Conservation (phyloP, 92 coral and sea anemone species). For the Meandrina meandrites region DNA sequence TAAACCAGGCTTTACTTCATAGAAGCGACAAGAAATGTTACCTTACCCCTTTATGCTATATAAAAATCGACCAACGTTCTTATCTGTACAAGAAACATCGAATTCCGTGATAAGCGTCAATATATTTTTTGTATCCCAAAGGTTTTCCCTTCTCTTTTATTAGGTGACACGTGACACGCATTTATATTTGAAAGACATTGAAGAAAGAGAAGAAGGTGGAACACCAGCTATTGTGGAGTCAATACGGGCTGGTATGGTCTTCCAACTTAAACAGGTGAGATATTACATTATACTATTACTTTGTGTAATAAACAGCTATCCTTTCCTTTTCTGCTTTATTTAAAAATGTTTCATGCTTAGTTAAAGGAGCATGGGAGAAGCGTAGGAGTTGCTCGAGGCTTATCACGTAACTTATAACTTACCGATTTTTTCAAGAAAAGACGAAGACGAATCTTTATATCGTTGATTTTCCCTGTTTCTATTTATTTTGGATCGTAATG, state of each 20-base stretch:
- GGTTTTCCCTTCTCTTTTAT: neutral
- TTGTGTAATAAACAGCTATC: too few relatives aligned
- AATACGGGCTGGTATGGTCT: slow-evolving; percentile 85
- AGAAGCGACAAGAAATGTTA: too few relatives aligned
- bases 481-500: neutral
- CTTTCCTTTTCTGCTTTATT: too few relatives aligned
- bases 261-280: slow-evolving; percentile 77
- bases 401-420: too few relatives aligned
- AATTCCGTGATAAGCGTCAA: neutral
- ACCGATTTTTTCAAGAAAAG: too few relatives aligned
- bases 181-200: slow-evolving; percentile 78
- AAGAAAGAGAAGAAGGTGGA: slow-evolving; percentile 84
- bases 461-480: neutral
- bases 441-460: neutral
- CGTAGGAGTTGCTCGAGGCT: neutral
- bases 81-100: too few relatives aligned
- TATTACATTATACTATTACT: neutral
- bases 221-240: slow-evolving; percentile 89
- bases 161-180: slow-evolving; percentile 91
- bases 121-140: neutral
- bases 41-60: too few relatives aligned
- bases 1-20: too few relatives aligned
- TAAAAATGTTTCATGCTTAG: neutral
- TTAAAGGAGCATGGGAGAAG: neutral
- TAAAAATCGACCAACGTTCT: too few relatives aligned